Percentiles rank a stretch among this genome's conserved stretches.
phyloP scores from a whole-genome alignment of 2,888 invertebrate genomes.

The Callinectes sapidus region DNA sequence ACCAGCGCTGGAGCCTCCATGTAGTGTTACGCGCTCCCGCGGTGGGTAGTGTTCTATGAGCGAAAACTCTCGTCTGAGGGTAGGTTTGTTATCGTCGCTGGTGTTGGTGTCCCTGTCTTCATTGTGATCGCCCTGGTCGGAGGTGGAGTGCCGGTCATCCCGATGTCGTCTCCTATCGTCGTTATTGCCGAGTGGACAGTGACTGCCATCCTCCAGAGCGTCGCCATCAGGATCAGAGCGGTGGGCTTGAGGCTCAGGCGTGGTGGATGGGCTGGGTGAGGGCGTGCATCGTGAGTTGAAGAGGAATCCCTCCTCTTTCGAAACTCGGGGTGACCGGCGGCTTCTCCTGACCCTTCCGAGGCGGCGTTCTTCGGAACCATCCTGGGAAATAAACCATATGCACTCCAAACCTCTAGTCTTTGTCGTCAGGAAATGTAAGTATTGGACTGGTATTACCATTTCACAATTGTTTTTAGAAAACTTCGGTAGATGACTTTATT shows the following conservation, averaged over 20 bases:
- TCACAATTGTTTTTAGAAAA: background rate
- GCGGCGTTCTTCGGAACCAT: constrained; percentile 51
- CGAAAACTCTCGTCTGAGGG: constrained; percentile 61
- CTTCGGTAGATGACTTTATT: background rate
- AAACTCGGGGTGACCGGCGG: constrained; percentile 47
- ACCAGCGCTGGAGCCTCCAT: constrained; percentile 51
- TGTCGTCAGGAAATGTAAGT: background rate
- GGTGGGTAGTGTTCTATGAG: constrained; percentile 72
- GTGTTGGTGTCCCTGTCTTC: constrained; percentile 1
- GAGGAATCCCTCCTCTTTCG: constrained; percentile 43
- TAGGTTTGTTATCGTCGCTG: background rate
- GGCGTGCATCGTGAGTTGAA: constrained; percentile 30
- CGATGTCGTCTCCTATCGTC: constrained; percentile 54
- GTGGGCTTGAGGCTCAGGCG: constrained; percentile 55
- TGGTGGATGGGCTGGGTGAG: constrained; percentile 56
- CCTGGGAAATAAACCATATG: constrained; percentile 30
- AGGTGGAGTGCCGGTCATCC: constrained; percentile 2
- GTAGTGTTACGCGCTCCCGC: constrained; percentile 59
- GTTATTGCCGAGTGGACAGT: constrained; percentile 24
- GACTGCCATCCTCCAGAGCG: constrained; percentile 1
- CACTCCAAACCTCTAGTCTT: background rate
- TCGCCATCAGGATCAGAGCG: constrained; percentile 43
- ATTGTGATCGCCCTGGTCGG: constrained; percentile 29
- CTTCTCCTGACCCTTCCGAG: constrained; percentile 30
- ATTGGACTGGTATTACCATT: background rate